Base-by-base conservation (phyloP, 2,888 invertebrate species). In the Alentia gelatinosa region DNA sequence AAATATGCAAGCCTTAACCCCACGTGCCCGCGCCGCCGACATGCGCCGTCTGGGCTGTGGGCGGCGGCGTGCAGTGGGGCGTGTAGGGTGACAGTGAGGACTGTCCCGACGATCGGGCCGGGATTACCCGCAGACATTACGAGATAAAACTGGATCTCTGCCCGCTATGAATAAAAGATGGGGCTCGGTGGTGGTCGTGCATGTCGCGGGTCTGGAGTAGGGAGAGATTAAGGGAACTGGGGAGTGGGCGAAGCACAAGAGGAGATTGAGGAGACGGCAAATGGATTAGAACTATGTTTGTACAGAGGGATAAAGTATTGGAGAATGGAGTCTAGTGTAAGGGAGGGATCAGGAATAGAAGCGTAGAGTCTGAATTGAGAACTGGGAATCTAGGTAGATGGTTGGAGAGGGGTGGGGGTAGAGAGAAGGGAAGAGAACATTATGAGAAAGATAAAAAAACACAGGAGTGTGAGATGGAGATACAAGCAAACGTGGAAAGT, bases 161-260 rank as follows among this genome's bases (percentile, higher is more conserved):
- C 68, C 26, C 30, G 68, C 26, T 30, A 68, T 68, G 68, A 68
- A 68, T 68, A 68, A 68, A 68, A 68, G 68, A 68, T 68, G 68
- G 68, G 3, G 47, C 7, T 12, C 19, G 47, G 47, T 47, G 19
- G 9, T 12, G 47, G 47, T 12, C 9, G 47, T 12, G 47, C 9
- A 7, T 19, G 9, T 47, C 30, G 30, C 5, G 23, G 63, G 26
- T 9, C 19, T 63, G 68, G 30, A 26, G 5, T 26, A 15, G 68
- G 68, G 30, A 3, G 68, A 30, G 30, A 12, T 19, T 68, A 15
- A 30, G 30, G 30, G n/a, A 5, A 1, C 3, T 56, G 56, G 56
- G 56, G 12, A 1, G 56, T 19, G 56, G 5, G 56, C 23, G 56
- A 1, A n/a, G 56, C 23, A n/a, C 56, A 56, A n/a, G 56, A 56